Conservation (phyloP, 2,888 invertebrate genomes). For the Linnaemya vulpina region DNA sequence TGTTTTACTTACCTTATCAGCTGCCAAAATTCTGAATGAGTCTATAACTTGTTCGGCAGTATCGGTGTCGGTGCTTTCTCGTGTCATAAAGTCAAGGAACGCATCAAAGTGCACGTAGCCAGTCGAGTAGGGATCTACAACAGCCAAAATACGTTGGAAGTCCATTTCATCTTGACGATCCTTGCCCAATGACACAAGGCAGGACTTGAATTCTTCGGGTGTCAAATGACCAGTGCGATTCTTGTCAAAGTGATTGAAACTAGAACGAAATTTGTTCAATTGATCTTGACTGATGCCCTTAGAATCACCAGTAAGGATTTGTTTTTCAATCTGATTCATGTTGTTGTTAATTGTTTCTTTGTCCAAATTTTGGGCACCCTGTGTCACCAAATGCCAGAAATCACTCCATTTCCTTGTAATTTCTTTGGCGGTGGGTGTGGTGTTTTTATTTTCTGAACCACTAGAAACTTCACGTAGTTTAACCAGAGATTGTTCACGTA, state of each 20-base stretch:
- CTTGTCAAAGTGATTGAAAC: slow-evolving; percentile 99
- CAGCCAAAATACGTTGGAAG: slow-evolving; percentile 98
- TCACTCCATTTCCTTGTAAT: slow-evolving; percentile 98
- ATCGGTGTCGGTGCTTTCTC: slow-evolving; percentile 99
- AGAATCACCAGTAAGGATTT: slow-evolving; percentile 98
- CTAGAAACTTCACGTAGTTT: slow-evolving; percentile 98
- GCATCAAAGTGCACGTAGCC: slow-evolving; percentile 99
- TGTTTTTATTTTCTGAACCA: slow-evolving; percentile 98
- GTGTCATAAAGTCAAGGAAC: slow-evolving; percentile 99
- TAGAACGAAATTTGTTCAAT: slow-evolving; percentile 98
- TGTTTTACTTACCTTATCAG: slow-evolving; percentile 93
- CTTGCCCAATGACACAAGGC: slow-evolving; percentile 98
- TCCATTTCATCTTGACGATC: slow-evolving; percentile 98
- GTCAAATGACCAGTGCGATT: slow-evolving; percentile 96
- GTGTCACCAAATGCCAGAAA: slow-evolving; percentile 97
- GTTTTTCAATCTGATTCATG: slow-evolving; percentile 99
- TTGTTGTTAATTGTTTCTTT: slow-evolving; percentile 99
- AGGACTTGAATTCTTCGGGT: slow-evolving; percentile 99
- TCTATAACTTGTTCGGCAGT: slow-evolving; percentile 99
- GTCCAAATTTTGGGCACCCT: slow-evolving; percentile 97
- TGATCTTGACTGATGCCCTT: slow-evolving; percentile 98
- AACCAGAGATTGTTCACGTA: slow-evolving; percentile 96
- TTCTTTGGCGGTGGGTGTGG: slow-evolving; percentile 96
- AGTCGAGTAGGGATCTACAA: slow-evolving; percentile 98
- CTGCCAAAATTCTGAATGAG: slow-evolving; percentile 99